Evolutionary conservation across 1,140 invertebrate species (phyloP).

Genomic region (Fopius arisanus): DNA sequence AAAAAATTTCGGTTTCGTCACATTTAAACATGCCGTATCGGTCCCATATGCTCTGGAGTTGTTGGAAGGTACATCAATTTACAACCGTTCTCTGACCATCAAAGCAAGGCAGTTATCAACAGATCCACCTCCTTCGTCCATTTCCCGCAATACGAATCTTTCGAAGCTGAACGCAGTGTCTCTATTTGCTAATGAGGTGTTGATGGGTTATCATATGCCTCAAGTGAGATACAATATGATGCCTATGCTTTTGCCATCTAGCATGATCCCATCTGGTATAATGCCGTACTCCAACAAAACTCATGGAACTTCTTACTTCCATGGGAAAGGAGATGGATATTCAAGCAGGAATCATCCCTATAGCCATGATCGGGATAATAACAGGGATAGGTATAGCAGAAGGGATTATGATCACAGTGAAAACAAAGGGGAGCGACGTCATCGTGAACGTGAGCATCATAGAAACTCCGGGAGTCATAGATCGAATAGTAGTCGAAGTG

Average conservation of each 20-base stretch:
- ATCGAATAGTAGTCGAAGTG: not conserved
- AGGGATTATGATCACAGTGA: conserved; percentile 22
- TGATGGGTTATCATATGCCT: conserved; percentile 41
- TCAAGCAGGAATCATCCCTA: conserved; percentile 46
- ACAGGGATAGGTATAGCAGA: conserved; percentile 31
- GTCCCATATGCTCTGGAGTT: conserved; percentile 77
- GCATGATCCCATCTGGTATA: conserved; percentile 26
- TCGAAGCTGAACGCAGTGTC: conserved; percentile 34
- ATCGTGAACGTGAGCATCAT: not conserved
- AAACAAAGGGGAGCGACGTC: not conserved
- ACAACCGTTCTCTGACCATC: conserved; percentile 61
- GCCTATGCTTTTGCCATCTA: conserved; percentile 32
- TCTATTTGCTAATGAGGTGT: conserved; percentile 50
- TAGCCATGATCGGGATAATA: conserved; percentile 40
- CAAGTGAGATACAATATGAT: conserved; percentile 31
- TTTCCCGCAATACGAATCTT: not conserved
- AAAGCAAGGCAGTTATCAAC: conserved; percentile 44
- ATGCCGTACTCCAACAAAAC: conserved; percentile 33
- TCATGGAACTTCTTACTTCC: conserved; percentile 1
- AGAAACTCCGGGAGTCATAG: not conserved
- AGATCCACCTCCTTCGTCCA: not conserved
- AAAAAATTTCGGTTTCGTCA: conserved; percentile 77
- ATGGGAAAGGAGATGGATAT: conserved; percentile 41
- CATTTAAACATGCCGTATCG: conserved; percentile 76
- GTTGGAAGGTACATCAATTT: conserved; percentile 72